These are phyloP conservation scores for Pterois miles DNA, from an alignment of 2,797 vertebrate species.

Conservation along the genomic window DNA sequence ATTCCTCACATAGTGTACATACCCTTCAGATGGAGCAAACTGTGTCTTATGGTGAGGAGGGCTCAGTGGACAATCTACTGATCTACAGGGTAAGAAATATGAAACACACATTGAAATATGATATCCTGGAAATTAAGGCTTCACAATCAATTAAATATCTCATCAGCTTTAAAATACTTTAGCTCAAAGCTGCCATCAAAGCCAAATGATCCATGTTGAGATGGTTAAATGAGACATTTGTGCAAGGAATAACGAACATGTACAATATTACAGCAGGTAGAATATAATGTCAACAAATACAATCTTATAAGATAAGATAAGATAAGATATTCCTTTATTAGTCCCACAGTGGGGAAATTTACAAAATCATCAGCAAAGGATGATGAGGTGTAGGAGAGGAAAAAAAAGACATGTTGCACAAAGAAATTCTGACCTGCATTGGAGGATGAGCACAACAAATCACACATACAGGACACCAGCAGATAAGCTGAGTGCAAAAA, in stretches of 20 bases:
- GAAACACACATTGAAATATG: constrained; percentile 6
- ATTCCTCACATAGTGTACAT: constrained; percentile 30
- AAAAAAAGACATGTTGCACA: neutral
- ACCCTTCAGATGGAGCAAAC: constrained; percentile 14
- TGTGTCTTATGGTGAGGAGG: constrained; percentile 14
- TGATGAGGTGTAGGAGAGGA: neutral
- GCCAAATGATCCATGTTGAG: neutral
- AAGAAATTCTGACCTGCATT: neutral
- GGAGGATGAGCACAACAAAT: constrained; percentile 1
- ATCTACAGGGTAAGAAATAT: constrained; percentile 42
- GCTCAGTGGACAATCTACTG: constrained; percentile 14
- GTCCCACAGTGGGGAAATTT: too few relatives aligned
- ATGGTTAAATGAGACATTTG: neutral
- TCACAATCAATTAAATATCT: neutral
- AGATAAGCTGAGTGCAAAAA: neutral
- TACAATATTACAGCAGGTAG: neutral
- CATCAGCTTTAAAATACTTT: constrained; percentile 3
- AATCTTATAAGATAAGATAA: too few relatives aligned
- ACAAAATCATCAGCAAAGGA: neutral
- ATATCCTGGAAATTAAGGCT: neutral
- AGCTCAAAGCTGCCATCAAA: neutral
- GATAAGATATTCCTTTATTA: too few relatives aligned
- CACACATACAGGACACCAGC: neutral
- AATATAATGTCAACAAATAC: neutral
- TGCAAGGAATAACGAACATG: neutral